Percentiles rank a stretch among this genome's conserved stretches.
phyloP scores from a whole-genome alignment of 2,113 vertebrate genomes.

The human region DNA sequence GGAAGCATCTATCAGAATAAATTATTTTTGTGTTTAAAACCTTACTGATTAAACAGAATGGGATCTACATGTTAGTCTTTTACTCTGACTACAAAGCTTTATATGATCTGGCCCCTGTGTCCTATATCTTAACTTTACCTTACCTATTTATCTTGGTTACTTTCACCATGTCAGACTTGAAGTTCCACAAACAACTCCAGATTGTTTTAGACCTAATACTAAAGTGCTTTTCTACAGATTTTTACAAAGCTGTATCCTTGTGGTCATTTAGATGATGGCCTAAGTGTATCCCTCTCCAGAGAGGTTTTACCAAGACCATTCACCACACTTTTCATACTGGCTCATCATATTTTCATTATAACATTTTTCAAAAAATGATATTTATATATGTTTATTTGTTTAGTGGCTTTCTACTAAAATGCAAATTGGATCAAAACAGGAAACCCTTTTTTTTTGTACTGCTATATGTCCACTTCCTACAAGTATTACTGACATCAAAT shows the following conservation, averaged over 20 bases:
- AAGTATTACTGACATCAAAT: background rate
- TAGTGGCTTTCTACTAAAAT: background rate
- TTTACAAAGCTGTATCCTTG: background rate
- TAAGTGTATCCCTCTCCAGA: background rate
- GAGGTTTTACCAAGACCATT: background rate
- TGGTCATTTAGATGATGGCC: background rate
- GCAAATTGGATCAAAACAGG: background rate
- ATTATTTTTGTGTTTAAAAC: background rate
- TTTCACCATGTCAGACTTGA: background rate
- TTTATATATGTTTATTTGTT: background rate
- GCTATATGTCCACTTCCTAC: background rate
- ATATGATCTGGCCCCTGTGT: background rate
- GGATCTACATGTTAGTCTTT: background rate
- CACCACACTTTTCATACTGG: background rate
- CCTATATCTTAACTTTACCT: background rate
- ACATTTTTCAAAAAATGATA: background rate
- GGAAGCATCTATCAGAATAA: background rate
- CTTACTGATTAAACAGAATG: background rate
- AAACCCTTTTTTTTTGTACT: background rate
- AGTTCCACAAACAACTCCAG: background rate
- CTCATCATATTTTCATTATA: background rate
- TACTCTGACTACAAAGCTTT: background rate
- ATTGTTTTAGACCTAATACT: background rate
- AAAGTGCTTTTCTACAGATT: background rate
- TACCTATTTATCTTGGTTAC: background rate